Percentiles rank a stretch among this genome's conserved stretches.
Conservation (phyloP, 2,888 invertebrate genomes). For the Creontiades dilutus region DNA sequence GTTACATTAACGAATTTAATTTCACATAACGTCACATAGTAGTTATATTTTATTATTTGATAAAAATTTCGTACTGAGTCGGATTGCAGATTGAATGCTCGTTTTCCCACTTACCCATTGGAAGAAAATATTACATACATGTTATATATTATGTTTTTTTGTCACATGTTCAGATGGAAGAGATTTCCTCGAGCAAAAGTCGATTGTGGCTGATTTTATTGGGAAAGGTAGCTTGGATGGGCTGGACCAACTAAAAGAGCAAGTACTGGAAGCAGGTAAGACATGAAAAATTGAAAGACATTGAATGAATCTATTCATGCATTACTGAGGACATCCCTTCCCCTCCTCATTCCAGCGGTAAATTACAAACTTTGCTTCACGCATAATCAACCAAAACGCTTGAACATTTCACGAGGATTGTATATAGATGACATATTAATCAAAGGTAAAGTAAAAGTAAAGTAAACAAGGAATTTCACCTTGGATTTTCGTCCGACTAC, state of each 20-base stretch:
- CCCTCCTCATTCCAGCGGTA: no score
- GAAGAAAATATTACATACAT: not conserved
- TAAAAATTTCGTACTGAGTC: not conserved
- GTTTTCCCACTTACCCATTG: not conserved
- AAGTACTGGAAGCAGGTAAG: not conserved
- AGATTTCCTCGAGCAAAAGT: not conserved
- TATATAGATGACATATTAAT: no score
- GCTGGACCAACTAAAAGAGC: constrained; percentile 2
- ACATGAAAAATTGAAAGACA: no score
- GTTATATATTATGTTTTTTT: not conserved
- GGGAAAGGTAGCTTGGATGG: constrained; percentile 23
- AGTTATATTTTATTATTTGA: not conserved
- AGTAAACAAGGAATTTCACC: no score
- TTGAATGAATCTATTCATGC: no score
- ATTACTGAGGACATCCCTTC: no score
- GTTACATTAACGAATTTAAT: not conserved
- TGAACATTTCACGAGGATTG: no score
- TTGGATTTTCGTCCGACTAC: no score
- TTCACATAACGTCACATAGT: not conserved
- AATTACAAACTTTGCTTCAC: no score
- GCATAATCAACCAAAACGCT: no score
- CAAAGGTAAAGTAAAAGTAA: no score
- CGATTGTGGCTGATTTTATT: constrained; percentile 15
- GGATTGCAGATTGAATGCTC: not conserved
- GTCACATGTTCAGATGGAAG: not conserved